Base-by-base conservation (phyloP, 2,797 vertebrate species). In the Aldrovandia affinis region DNA sequence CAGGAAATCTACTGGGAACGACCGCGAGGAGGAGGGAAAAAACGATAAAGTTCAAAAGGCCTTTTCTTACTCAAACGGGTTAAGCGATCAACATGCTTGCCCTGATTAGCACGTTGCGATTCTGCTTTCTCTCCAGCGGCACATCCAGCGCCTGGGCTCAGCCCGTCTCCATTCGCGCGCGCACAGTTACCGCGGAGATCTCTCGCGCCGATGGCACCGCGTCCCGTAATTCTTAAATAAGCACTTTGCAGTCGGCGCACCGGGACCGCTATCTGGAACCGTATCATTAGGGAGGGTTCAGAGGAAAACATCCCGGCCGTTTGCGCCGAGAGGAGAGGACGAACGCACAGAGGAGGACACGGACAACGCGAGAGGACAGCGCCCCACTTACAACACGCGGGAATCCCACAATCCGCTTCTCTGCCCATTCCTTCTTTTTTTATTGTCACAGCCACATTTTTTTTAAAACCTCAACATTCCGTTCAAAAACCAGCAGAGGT, bases 311-410 rank as follows among this genome's bases (percentile, higher is more conserved):
- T 3, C 77, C 4, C 68, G 83, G 2, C 33, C 57, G 44, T 81
- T 0, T 57, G 83, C 84, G 25, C 50, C 25, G 55, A 77, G 68
- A 78, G 33, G 39, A 83, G 89, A 78, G 33, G 39, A 83, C 88
- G 83, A 83, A 9, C 68, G n/a, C 85, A 65, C 75, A 78, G 79
- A 20, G 84, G 80, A 78, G 85, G 88, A 82, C 88, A 91, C 87
- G 75, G 61, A 81, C 55, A 85, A 3, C 47, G 39, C 2, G 39
- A 33, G 15, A 50, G 33, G 36, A 61, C 15, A 78, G 14, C 30
- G 4, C 36, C 20, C 55, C 33, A 15, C 28, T 61, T 65, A 20
- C 57, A 83, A 39, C 73, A 82, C 33, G 8, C 36, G 65, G 65
- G 57, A 75, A 44, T 15, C 73, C 3, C 47, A 12, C 6, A 36